Percentiles rank a stretch among this genome's conserved stretches.
Conservation (phyloP, 2,888 invertebrate genomes). For the Torymus aiolomorphi region DNA sequence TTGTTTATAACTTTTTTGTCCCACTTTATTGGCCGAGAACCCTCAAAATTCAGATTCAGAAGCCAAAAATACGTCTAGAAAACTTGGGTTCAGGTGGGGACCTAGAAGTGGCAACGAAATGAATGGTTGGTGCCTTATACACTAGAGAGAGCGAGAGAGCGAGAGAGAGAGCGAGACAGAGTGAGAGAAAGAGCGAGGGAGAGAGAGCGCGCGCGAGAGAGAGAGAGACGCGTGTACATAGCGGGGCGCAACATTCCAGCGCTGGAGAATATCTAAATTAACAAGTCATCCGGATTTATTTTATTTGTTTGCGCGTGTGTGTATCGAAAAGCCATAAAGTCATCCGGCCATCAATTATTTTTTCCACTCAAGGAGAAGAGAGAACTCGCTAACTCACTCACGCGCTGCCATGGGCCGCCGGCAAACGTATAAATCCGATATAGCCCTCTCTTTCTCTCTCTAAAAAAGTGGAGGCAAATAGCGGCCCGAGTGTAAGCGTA, state of each 20-base stretch:
- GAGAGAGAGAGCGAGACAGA: no score
- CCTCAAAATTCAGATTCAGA: no score
- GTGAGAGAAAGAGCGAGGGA: no score
- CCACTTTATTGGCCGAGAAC: no score
- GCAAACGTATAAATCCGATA: conserved; percentile 35
- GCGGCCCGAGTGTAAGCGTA: conserved; percentile 17
- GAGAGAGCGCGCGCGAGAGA: conserved; percentile 7
- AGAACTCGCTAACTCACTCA: conserved; percentile 47
- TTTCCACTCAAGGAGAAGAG: conserved; percentile 46
- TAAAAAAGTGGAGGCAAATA: conserved; percentile 22
- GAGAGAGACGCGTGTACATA: not conserved
- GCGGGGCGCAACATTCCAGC: conserved; percentile 44
- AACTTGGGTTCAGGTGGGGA: no score
- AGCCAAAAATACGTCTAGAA: no score
- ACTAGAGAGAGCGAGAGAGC: no score
- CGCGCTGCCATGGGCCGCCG: conserved; percentile 9
- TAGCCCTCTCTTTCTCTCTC: conserved; percentile 13
- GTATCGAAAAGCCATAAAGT: conserved; percentile 57
- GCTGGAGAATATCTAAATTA: conserved; percentile 55
- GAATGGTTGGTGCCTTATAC: no score
- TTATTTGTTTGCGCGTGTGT: not conserved
- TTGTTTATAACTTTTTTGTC: no score
- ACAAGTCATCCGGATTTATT: conserved; percentile 51
- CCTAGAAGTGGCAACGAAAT: no score
- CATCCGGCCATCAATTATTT: conserved; percentile 56